Conservation (phyloP, 64 coral and sea anemone genomes). For the Anthopleura sola region DNA sequence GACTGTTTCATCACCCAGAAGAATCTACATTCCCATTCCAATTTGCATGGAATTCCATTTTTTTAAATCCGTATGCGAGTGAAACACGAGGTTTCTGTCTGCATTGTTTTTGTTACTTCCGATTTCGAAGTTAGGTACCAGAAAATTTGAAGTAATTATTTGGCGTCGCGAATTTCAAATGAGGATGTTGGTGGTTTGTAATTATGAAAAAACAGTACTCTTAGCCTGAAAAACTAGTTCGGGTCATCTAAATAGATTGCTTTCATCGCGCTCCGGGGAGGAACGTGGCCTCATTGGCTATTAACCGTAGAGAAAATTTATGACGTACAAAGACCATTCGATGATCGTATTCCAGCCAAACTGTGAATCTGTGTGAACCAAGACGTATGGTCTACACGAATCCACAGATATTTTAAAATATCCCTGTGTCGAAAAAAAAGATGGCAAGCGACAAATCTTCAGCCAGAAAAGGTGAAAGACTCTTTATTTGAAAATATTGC, state of each 20-base stretch:
- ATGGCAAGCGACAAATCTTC: conserved; percentile 5
- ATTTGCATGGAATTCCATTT: too few species aligned
- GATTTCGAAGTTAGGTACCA: neutral
- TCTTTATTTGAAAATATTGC: neutral
- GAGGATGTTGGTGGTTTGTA: neutral
- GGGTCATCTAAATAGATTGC: conserved; percentile 6
- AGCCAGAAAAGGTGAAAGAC: neutral
- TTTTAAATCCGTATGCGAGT: too few species aligned
- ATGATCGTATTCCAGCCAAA: conserved; percentile 11
- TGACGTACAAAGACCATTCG: neutral
- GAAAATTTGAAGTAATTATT: neutral
- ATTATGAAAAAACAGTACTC: neutral
- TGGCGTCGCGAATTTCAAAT: neutral
- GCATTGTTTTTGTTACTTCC: neutral
- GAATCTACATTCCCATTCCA: too few species aligned
- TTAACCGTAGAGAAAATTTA: neutral
- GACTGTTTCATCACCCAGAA: too few species aligned
- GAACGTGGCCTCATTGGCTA: neutral
- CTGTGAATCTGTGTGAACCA: conserved; percentile 10
- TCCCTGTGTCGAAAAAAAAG: neutral
- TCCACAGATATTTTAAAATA: neutral
- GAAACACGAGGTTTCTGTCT: too few species aligned
- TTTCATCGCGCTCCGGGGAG: conserved; percentile 1
- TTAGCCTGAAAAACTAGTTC: neutral
- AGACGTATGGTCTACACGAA: neutral